Evolutionary conservation across 1,140 invertebrate genomes (phyloP).

Genomic region (Drosophila chauvacae): DNA sequence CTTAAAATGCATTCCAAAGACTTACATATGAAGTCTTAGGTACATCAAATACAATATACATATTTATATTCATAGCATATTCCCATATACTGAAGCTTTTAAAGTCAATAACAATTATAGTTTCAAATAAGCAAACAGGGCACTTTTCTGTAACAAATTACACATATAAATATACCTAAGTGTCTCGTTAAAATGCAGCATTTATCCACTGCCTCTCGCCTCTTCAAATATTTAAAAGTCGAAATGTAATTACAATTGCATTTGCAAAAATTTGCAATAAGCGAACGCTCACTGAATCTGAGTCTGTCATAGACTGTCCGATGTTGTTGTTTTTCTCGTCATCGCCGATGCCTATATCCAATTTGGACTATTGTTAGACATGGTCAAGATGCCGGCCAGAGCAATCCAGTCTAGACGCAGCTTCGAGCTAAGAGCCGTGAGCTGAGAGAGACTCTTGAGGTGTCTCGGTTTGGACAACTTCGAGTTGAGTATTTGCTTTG

Average conservation of each 20-base stretch:
- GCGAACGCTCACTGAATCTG: conserved; percentile 27
- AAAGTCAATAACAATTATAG: neutral
- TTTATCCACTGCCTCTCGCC: neutral
- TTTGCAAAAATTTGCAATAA: conserved; percentile 71
- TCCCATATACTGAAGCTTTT: neutral
- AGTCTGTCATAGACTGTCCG: conserved; percentile 22
- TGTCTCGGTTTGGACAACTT: conserved; percentile 35
- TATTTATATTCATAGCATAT: neutral
- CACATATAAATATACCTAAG: conserved; percentile 1
- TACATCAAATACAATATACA: too few relatives aligned
- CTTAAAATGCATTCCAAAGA: too few relatives aligned
- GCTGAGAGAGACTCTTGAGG: conserved; percentile 44
- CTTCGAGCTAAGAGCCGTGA: conserved; percentile 48
- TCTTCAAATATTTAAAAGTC: neutral
- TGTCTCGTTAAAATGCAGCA: neutral
- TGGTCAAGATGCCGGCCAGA: conserved; percentile 43
- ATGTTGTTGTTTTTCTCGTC: conserved; percentile 25
- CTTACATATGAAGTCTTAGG: too few relatives aligned
- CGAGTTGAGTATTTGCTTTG: conserved; percentile 41
- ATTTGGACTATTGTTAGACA: conserved; percentile 76
- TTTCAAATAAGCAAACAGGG: neutral
- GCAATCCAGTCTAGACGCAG: conserved; percentile 37
- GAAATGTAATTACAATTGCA: conserved; percentile 55
- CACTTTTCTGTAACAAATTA: conserved; percentile 7
- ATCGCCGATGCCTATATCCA: conserved; percentile 50